Percentiles rank a stretch among this genome's conserved stretches.
Evolutionary conservation across 2,797 vertebrate genomes (phyloP).

Genomic region (Sandelia bainsii): DNA sequence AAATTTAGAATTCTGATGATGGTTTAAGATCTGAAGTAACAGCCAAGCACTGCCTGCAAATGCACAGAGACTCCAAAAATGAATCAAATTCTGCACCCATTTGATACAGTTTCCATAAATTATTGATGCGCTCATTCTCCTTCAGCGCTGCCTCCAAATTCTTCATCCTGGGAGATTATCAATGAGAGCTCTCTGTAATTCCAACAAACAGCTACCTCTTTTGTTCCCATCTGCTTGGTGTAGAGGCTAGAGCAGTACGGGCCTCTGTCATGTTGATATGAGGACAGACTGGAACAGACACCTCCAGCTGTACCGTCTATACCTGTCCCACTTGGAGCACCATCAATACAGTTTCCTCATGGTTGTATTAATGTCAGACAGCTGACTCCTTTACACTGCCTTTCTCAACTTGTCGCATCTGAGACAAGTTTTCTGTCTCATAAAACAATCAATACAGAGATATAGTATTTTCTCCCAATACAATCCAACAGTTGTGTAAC

Average conservation of each 20-base stretch:
- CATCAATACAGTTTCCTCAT: conserved; percentile 34
- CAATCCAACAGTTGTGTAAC: conserved; percentile 39
- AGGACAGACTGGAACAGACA: conserved; percentile 73
- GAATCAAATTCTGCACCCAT: conserved; percentile 55
- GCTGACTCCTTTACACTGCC: conserved; percentile 47
- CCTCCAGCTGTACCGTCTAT: conserved; percentile 71
- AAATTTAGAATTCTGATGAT: conserved; percentile 30
- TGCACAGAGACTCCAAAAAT: conserved; percentile 23
- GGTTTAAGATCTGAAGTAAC: conserved; percentile 30
- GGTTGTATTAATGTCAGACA: conserved; percentile 43
- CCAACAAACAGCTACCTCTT: conserved; percentile 72
- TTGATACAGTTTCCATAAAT: conserved; percentile 78
- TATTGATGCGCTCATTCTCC: conserved; percentile 70
- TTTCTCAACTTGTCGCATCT: conserved; percentile 4
- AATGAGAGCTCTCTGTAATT: conserved; percentile 75
- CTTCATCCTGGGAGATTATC: conserved; percentile 75
- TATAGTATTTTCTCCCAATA: conserved; percentile 32
- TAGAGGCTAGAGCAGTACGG: conserved; percentile 15
- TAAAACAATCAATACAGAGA: conserved; percentile 51
- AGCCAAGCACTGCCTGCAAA: conserved; percentile 32
- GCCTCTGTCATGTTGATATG: conserved; percentile 49
- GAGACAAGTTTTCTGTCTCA: conserved; percentile 22
- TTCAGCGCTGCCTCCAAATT: conserved; percentile 50
- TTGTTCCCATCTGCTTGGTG: conserved; percentile 76
- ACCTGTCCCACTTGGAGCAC: conserved; percentile 60